Base-by-base conservation (phyloP, 1,140 invertebrate genomes). In the Venustaconcha ellipsiformis region DNA sequence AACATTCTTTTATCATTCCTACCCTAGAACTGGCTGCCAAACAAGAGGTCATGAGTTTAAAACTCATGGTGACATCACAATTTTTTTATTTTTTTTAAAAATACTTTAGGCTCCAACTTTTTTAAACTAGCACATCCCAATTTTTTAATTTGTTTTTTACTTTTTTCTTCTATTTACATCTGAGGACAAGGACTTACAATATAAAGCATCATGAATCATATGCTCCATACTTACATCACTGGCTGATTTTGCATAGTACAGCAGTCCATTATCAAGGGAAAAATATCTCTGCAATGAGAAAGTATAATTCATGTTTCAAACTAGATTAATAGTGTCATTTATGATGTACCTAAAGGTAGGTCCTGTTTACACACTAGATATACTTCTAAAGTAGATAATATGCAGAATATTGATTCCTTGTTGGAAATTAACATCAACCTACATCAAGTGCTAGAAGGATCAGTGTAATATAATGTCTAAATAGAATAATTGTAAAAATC, bases 201-300 rank as follows among this genome's bases (percentile, higher is more conserved):
- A 74, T 59, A 5, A 1, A 55, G 1, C 20, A 15, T 14, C 63
- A 23, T 18, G 11, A 56, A 63, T 13, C 70, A 68, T 11, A 72
- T 20, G 14, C n/a, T 30, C 20, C 55, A 59, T 73, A 88, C 88
- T 86, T 80, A 90, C 89, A 84, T 96, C 95, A 79, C 91, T 91
- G 11, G 94, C 93, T 30, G 93, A 93, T 82, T 96, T 95, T 2
- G 94, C 94, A 90, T 96, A 96, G 13, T 93, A 93, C 14, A 96
- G 88, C 72, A 95, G 93, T 70, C 95, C 95, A 82, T 94, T 94
- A 74, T 96, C 94, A 59, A 96, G 88, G 26, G 94, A 91, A 91
- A 96, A 96, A 90, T 94, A 96, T 73, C 95, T 91, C 94, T 95
- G 90, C 12, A 92, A 92, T 76, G 70, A 80, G 78, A 78, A 71